These are phyloP conservation scores for Drosophila formosana DNA, from an alignment of 2,888 invertebrate genomes.

Conservation along the genomic window DNA sequence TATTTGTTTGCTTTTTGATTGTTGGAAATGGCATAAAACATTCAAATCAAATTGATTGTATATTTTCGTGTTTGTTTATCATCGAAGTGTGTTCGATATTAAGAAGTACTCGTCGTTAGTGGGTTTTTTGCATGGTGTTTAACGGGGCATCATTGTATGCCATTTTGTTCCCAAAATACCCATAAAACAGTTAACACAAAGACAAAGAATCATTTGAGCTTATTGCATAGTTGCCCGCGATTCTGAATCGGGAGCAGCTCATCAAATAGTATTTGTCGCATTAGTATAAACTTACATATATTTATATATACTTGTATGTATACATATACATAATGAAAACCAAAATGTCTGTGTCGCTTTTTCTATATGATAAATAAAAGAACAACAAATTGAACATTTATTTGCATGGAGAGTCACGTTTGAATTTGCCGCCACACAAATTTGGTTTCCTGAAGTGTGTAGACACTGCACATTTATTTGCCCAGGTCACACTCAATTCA, in stretches of 20 bases:
- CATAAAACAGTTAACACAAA: slow-evolving; percentile 33
- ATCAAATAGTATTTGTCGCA: slow-evolving; percentile 46
- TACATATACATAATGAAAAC: slow-evolving; percentile 18
- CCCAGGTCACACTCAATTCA: no score
- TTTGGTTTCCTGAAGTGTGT: neutral
- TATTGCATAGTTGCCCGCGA: slow-evolving; percentile 22
- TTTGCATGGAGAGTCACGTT: neutral
- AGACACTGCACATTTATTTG: no score
- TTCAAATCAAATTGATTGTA: slow-evolving; percentile 24
- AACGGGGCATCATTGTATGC: slow-evolving; percentile 1
- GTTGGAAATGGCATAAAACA: slow-evolving; percentile 25
- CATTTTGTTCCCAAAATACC: slow-evolving; percentile 12
- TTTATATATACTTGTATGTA: slow-evolving; percentile 12
- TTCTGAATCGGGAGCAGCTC: slow-evolving; percentile 42
- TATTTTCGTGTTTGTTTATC: slow-evolving; percentile 15
- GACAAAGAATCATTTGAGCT: slow-evolving; percentile 37
- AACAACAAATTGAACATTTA: slow-evolving; percentile 35
- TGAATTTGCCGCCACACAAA: slow-evolving; percentile 1
- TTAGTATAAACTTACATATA: slow-evolving; percentile 46
- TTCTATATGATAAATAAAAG: slow-evolving; percentile 69
- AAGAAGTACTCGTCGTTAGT: slow-evolving; percentile 15
- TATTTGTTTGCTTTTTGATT: slow-evolving; percentile 2
- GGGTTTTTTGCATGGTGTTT: slow-evolving; percentile 11
- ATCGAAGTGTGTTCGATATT: slow-evolving; percentile 44
- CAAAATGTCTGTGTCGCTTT: slow-evolving; percentile 75